Evolutionary conservation across 2,113 vertebrate species (phyloP).

Genomic region (Plotosus lineatus): DNA sequence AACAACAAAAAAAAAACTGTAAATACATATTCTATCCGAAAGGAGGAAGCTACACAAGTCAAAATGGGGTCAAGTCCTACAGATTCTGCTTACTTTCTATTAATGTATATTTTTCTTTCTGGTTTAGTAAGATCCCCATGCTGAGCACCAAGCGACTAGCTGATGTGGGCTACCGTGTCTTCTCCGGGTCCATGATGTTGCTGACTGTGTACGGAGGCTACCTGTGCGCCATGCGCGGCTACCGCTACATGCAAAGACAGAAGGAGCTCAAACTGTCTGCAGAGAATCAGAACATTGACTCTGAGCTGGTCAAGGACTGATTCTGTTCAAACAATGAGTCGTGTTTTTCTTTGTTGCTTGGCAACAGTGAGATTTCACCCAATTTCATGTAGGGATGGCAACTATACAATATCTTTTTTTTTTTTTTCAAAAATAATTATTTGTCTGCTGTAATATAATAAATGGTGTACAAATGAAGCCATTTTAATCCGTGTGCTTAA

Average conservation of each 20-base stretch:
- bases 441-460: constrained; percentile 36
- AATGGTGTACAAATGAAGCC: neutral
- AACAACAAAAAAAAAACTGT: too few relatives aligned
- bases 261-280: constrained; percentile 67
- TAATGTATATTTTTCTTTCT: too few relatives aligned
- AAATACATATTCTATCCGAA: neutral
- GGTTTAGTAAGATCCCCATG: constrained; percentile 67
- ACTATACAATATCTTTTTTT: neutral
- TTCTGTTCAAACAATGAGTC: neutral
- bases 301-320: constrained; percentile 66
- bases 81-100: too few relatives aligned
- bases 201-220: constrained; percentile 86
- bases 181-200: constrained; percentile 89
- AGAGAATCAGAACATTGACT: constrained; percentile 65
- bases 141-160: constrained; percentile 83
- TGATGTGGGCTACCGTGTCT: constrained; percentile 84
- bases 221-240: constrained; percentile 77
- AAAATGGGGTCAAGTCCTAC: neutral
- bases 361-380: too few relatives aligned
- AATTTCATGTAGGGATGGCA: too few relatives aligned
- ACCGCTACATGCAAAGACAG: constrained; percentile 69
- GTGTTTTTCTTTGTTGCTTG: too few relatives aligned
- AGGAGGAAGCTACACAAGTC: neutral
- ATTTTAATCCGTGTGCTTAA: neutral
- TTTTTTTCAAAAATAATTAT: neutral